A percentile compares a stretch with the other conserved stretches of the same genome.
phyloP scores from a whole-genome alignment of 2,888 invertebrate species.

The Atherix ibis region DNA sequence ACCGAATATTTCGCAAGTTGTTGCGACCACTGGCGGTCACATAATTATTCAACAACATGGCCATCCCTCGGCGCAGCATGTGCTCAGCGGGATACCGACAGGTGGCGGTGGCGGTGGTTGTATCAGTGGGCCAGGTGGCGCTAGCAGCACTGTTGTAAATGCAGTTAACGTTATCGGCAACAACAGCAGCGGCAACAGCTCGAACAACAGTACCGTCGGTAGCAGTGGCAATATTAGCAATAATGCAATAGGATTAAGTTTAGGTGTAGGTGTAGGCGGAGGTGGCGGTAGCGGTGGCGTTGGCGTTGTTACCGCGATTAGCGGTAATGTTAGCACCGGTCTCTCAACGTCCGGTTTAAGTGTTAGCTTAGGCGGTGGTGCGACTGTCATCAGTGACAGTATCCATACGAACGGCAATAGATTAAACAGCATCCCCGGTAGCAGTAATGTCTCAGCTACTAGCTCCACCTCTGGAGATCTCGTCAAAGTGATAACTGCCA shows the following conservation, averaged over 20 bases:
- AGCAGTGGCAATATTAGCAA: too few relatives aligned
- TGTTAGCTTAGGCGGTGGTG: slow-evolving; percentile 4
- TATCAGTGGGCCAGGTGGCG: not conserved
- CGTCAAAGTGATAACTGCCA: slow-evolving; percentile 25
- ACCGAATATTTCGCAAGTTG: slow-evolving; percentile 13
- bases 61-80: slow-evolving; percentile 10
- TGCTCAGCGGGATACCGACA: slow-evolving; percentile 12
- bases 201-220: too few relatives aligned
- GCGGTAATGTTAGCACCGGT: slow-evolving; percentile 1
- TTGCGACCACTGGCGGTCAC: slow-evolving; percentile 12
- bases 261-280: too few relatives aligned
- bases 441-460: slow-evolving; percentile 7
- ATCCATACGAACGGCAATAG: slow-evolving; percentile 8
- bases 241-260: too few relatives aligned
- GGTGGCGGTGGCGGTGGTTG: slow-evolving; percentile 5
- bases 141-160: not conserved
- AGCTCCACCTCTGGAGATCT: slow-evolving; percentile 20
- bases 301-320: slow-evolving; percentile 4
- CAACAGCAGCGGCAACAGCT: not conserved
- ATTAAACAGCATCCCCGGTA: slow-evolving; percentile 7
- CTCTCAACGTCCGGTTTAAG: too few relatives aligned
- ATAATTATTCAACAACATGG: slow-evolving; percentile 14
- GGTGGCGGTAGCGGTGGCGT: slow-evolving; percentile 1
- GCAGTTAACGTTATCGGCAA: not conserved
- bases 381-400: slow-evolving; percentile 4